A percentile compares a stretch with the other conserved stretches of the same genome.
Conservation (phyloP, 2,888 invertebrate species). For the Rhingia rostrata region DNA sequence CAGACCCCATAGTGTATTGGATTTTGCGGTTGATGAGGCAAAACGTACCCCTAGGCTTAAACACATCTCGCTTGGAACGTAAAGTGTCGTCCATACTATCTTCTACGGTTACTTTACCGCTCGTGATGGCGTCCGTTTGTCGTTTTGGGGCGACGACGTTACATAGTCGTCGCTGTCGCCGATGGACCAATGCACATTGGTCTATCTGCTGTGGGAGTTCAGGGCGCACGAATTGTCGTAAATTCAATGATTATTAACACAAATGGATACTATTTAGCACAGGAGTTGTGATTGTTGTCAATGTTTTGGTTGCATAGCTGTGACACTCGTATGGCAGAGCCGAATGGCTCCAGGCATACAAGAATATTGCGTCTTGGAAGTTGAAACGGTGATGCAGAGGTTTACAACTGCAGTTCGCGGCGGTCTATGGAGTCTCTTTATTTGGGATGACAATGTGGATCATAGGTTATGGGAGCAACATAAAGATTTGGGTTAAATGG, state of each 20-base stretch:
- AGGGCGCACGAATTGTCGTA: conserved; percentile 68
- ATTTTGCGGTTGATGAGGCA: conserved; percentile 50
- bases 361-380: conserved; percentile 39
- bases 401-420: background rate
- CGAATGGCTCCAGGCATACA: conserved; percentile 17
- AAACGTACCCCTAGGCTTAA: conserved; percentile 33
- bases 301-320: background rate
- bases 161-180: background rate
- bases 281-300: conserved; percentile 26
- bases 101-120: conserved; percentile 26
- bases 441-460: conserved; percentile 37
- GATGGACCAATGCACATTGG: conserved; percentile 10
- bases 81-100: conserved; percentile 49
- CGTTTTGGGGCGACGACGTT: background rate
- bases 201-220: conserved; percentile 31
- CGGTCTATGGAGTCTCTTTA: conserved; percentile 26
- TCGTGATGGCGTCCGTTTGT: conserved; percentile 13
- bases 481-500: conserved; percentile 15
- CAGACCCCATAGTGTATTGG: conserved; percentile 16
- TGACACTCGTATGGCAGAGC: conserved; percentile 7
- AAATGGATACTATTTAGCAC: conserved; percentile 59
- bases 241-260: conserved; percentile 71
- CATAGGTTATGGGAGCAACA: conserved; percentile 36
- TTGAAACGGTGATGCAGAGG: conserved; percentile 13
- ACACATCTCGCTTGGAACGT: conserved; percentile 14